A percentile compares a stretch with the other conserved stretches of the same genome.
phyloP scores from a whole-genome alignment of 2,797 vertebrate species.

The Cygnus olor region DNA sequence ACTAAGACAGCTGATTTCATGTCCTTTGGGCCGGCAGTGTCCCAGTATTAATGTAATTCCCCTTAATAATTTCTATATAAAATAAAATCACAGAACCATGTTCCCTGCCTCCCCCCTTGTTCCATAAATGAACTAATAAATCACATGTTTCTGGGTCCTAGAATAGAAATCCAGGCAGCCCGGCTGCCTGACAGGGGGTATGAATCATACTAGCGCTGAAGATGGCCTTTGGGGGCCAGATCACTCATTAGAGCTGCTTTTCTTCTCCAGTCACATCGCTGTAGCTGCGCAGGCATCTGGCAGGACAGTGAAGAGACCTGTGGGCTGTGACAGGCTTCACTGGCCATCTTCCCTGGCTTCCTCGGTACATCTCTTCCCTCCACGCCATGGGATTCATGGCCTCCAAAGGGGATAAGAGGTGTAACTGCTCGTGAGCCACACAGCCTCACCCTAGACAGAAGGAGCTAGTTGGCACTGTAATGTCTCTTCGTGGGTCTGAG shows the following conservation, averaged over 20 bases:
- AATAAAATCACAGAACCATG: background rate
- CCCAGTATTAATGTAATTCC: background rate
- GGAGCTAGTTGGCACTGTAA: background rate
- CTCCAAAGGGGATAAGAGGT: background rate
- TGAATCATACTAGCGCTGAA: slow-evolving; percentile 38
- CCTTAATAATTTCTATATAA: slow-evolving; percentile 4
- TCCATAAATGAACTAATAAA: slow-evolving; percentile 66
- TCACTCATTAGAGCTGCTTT: slow-evolving; percentile 36
- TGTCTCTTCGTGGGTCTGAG: background rate
- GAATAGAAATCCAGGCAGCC: slow-evolving; percentile 56
- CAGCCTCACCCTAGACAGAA: background rate
- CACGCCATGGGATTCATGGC: background rate
- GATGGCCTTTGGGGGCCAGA: slow-evolving; percentile 39
- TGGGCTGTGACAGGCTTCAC: background rate
- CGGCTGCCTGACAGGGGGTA: background rate
- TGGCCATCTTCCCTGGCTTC: background rate
- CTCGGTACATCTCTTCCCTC: background rate
- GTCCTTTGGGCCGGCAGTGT: background rate
- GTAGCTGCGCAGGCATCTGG: background rate
- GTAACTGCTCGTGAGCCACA: background rate
- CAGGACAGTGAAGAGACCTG: background rate
- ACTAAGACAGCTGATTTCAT: background rate
- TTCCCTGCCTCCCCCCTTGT: slow-evolving; percentile 10
- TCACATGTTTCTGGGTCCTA: slow-evolving; percentile 27
- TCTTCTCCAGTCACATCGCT: slow-evolving; percentile 22